Evolutionary conservation across 2,888 invertebrate genomes (phyloP).

Genomic region (Ophioninae sp.): DNA sequence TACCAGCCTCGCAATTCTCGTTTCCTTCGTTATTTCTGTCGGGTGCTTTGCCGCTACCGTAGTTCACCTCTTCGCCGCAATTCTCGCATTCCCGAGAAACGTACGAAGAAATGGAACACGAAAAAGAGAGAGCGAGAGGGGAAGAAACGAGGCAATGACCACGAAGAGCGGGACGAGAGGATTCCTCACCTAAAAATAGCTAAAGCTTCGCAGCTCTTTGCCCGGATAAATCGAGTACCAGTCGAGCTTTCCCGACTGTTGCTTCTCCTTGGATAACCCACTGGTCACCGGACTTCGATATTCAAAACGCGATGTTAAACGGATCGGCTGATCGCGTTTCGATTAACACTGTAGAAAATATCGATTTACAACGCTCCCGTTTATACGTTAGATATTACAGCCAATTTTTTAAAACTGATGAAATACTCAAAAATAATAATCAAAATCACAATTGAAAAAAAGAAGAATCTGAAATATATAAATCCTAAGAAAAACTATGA

Average conservation of each 20-base stretch:
- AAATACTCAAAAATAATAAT: too few relatives aligned
- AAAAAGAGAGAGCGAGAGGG: neutral
- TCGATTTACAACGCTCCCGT: too few relatives aligned
- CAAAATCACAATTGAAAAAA: too few relatives aligned
- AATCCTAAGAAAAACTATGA: too few relatives aligned
- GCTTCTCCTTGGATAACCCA: slow-evolving; percentile 4
- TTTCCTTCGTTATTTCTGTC: slow-evolving; percentile 48
- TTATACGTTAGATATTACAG: too few relatives aligned
- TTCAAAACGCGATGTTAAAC: neutral
- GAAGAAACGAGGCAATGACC: slow-evolving; percentile 11
- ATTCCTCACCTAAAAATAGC: slow-evolving; percentile 52
- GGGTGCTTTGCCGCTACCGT: slow-evolving; percentile 37
- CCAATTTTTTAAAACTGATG: too few relatives aligned
- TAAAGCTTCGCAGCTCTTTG: slow-evolving; percentile 21
- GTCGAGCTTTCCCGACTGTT: slow-evolving; percentile 28
- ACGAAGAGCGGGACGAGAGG: slow-evolving; percentile 38
- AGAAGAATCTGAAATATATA: too few relatives aligned
- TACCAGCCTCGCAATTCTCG: slow-evolving; percentile 6
- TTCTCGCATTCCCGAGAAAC: slow-evolving; percentile 35
- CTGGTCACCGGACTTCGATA: neutral
- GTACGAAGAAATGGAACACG: neutral
- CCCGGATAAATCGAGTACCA: slow-evolving; percentile 4
- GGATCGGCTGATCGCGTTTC: neutral
- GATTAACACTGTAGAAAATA: neutral
- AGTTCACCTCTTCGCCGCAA: slow-evolving; percentile 19